Percentiles rank a stretch among this genome's conserved stretches.
Conservation (phyloP, 2,113 vertebrate species). For the Poeciliopsis turrubarensis region DNA sequence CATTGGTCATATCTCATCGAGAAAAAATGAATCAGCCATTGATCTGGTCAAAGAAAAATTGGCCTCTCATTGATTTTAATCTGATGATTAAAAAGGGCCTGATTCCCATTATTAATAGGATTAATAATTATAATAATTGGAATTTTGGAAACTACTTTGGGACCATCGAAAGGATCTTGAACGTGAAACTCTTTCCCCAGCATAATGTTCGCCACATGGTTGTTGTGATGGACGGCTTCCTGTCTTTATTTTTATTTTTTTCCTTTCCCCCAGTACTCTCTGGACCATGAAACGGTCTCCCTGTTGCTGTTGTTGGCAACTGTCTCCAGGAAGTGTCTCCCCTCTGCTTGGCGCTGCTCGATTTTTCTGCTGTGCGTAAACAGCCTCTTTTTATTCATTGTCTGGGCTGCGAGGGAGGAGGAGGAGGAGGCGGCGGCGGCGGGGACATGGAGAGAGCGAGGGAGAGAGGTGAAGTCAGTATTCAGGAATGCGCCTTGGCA, state of each 20-base stretch:
- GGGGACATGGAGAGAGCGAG: slow-evolving; percentile 38
- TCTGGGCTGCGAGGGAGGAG: slow-evolving; percentile 43
- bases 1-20: too few relatives aligned
- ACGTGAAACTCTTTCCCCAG: slow-evolving; percentile 13
- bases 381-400: slow-evolving; percentile 80
- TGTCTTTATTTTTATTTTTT: slow-evolving; percentile 12
- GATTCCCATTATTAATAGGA: too few relatives aligned
- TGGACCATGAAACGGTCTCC: slow-evolving; percentile 49
- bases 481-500: slow-evolving; percentile 82
- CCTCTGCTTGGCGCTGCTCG: slow-evolving; percentile 55
- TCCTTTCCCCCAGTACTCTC: slow-evolving; percentile 27
- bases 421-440: slow-evolving; percentile 24
- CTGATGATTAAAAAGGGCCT: not conserved
- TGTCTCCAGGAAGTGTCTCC: slow-evolving; percentile 84
- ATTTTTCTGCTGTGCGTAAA: slow-evolving; percentile 69
- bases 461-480: slow-evolving; percentile 74
- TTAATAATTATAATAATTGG: not conserved
- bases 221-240: slow-evolving; percentile 41
- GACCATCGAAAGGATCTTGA: not conserved
- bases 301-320: slow-evolving; percentile 79
- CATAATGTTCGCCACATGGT: not conserved
- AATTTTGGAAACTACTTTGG: not conserved
- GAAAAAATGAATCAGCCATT: too few relatives aligned
- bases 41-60: not conserved
- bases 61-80: not conserved